phyloP scores from a whole-genome alignment of 92 coral and sea anemone species.

The Meandrina meandrites region DNA sequence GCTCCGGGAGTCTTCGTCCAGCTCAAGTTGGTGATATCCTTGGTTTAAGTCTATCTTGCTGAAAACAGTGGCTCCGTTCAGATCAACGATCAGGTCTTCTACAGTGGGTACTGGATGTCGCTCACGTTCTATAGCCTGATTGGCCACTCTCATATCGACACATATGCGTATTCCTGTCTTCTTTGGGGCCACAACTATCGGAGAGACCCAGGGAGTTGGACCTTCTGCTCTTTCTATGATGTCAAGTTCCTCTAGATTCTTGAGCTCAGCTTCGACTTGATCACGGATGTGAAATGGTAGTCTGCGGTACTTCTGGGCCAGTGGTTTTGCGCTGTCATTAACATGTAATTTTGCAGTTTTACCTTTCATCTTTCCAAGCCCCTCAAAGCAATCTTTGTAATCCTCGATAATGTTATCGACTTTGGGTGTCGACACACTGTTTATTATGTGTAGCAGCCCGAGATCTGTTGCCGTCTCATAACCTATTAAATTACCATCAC shows the following conservation, averaged over 20 bases:
- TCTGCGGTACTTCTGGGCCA: slow-evolving; percentile 21
- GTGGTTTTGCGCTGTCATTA: background rate
- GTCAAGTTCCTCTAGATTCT: slow-evolving; percentile 16
- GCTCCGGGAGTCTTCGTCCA: slow-evolving; percentile 1
- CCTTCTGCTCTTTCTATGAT: slow-evolving; percentile 50
- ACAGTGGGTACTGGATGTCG: slow-evolving; percentile 33
- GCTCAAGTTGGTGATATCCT: slow-evolving; percentile 44
- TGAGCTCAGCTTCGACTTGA: slow-evolving; percentile 17
- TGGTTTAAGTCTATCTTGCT: slow-evolving; percentile 20
- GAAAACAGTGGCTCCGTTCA: slow-evolving; percentile 18
- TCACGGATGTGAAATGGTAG: slow-evolving; percentile 20
- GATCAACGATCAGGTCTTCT: slow-evolving; percentile 6
- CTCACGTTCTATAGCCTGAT: slow-evolving; percentile 39
- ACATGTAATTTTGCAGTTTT: slow-evolving; percentile 26
- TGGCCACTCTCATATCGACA: slow-evolving; percentile 46
- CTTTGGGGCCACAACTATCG: slow-evolving; percentile 40
- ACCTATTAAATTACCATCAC: slow-evolving; percentile 22
- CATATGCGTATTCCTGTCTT: slow-evolving; percentile 40
- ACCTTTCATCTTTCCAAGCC: slow-evolving; percentile 19
- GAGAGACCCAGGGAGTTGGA: slow-evolving; percentile 48
- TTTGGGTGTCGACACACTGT: slow-evolving; percentile 13
- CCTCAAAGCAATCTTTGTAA: slow-evolving; percentile 31
- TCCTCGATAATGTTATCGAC: slow-evolving; percentile 14
- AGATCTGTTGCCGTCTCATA: slow-evolving; percentile 16
- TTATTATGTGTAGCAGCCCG: slow-evolving; percentile 24